Evolutionary conservation across 2,113 vertebrate genomes (phyloP).

Genomic region (Takifugu flavidus): DNA sequence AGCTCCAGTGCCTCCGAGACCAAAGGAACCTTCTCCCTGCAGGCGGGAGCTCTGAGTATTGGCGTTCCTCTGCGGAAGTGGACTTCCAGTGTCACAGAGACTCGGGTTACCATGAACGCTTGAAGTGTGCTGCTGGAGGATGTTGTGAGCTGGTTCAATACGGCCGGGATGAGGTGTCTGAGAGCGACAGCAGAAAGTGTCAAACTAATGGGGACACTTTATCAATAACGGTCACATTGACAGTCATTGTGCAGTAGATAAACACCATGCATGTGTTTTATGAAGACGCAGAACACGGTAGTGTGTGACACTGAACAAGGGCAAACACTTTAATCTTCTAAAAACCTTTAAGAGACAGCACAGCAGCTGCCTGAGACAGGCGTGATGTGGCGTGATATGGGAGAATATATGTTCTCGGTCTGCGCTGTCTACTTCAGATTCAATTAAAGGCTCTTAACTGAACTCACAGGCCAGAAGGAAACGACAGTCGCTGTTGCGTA

Average conservation of each 20-base stretch:
- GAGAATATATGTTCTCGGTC: conserved; percentile 3
- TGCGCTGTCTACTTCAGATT: conserved; percentile 43
- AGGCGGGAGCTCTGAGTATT: conserved; percentile 74
- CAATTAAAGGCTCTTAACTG: conserved; percentile 35
- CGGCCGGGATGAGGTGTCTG: conserved; percentile 78
- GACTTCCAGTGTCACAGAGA: conserved; percentile 72
- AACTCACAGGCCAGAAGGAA: conserved; percentile 31
- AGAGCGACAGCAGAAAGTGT: not conserved
- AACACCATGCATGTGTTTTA: not conserved
- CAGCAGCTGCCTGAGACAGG: conserved; percentile 48
- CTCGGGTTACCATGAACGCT: conserved; percentile 61
- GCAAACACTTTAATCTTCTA: not conserved
- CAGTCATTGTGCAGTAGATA: not conserved
- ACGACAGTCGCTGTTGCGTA: conserved; percentile 28
- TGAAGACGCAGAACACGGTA: conserved; percentile 16
- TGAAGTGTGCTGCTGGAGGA: conserved; percentile 77
- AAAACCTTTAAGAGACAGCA: conserved; percentile 9
- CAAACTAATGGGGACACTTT: not conserved
- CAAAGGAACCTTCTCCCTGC: conserved; percentile 73
- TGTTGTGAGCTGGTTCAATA: conserved; percentile 79
- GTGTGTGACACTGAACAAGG: conserved; percentile 23
- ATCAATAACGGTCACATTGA: not conserved
- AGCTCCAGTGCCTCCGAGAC: conserved; percentile 67
- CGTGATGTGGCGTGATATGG: conserved; percentile 1
- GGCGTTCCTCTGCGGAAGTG: conserved; percentile 77